phyloP scores from a whole-genome alignment of 2,888 invertebrate species.

The Acleris laterana region DNA sequence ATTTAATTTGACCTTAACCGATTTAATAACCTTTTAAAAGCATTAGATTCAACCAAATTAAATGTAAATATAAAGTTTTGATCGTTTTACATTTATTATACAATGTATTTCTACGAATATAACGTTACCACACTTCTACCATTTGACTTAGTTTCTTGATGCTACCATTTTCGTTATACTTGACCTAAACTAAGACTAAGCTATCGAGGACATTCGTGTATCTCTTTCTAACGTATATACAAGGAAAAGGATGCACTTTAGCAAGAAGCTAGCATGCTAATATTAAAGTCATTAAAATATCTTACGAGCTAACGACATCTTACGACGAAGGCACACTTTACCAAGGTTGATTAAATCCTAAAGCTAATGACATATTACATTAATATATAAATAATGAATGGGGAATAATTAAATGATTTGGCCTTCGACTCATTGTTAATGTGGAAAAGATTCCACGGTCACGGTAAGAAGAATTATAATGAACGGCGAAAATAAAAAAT shows the following conservation, averaged over 20 bases:
- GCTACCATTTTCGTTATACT: too few relatives aligned
- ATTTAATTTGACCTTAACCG: too few relatives aligned
- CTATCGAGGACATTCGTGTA: background rate
- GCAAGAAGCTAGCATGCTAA: constrained; percentile 2
- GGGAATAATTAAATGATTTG: constrained; percentile 4
- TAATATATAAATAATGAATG: constrained; percentile 26
- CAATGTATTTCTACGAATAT: too few relatives aligned
- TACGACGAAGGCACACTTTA: background rate
- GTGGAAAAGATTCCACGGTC: constrained; percentile 7
- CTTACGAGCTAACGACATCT: constrained; percentile 17
- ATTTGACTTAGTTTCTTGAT: too few relatives aligned
- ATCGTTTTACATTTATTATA: too few relatives aligned
- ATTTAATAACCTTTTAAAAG: too few relatives aligned
- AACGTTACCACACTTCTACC: too few relatives aligned
- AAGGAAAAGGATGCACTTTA: background rate
- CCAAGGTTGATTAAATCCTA: constrained; percentile 20
- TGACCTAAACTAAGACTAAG: background rate
- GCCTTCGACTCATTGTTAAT: background rate
- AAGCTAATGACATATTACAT: constrained; percentile 12
- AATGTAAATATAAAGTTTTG: too few relatives aligned
- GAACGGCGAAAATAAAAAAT: too few relatives aligned
- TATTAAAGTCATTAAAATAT: constrained; percentile 14
- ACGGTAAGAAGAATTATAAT: background rate
- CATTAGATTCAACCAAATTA: too few relatives aligned
- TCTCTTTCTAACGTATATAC: background rate